Percentiles rank a stretch among this genome's conserved stretches.
Conservation (phyloP, 2,113 vertebrate species). For the Epinephelus lanceolatus region DNA sequence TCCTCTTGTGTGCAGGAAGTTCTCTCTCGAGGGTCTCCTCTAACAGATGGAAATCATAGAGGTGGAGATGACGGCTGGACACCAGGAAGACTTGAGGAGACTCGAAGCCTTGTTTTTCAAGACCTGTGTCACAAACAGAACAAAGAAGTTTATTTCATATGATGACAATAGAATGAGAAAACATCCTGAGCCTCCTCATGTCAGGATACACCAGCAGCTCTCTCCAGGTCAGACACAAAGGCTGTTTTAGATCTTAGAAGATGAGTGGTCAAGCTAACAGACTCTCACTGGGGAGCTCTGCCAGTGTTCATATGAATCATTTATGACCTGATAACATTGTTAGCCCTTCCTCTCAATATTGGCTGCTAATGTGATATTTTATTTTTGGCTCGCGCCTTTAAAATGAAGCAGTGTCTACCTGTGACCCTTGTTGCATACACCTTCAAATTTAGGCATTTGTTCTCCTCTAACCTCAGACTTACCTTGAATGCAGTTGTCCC, state of each 20-base stretch:
- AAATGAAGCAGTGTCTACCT: not conserved
- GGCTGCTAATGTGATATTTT: not conserved
- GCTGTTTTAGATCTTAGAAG: not conserved
- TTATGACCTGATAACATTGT: not conserved
- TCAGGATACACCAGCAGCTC: not conserved
- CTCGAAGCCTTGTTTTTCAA: not conserved
- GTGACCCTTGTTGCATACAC: not conserved
- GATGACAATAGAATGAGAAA: not conserved
- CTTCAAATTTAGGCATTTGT: not conserved
- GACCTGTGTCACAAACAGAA: conserved; percentile 7
- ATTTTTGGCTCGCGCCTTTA: not conserved
- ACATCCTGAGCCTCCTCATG: not conserved
- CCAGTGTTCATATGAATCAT: not conserved
- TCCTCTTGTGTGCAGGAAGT: conserved; percentile 38
- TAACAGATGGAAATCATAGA: conserved; percentile 24
- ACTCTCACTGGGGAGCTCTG: not conserved
- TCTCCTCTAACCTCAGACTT: not conserved
- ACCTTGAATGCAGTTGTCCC: not conserved
- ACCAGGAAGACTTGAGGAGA: conserved; percentile 49
- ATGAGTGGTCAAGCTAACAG: not conserved
- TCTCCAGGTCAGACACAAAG: not conserved
- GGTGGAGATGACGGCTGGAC: not conserved
- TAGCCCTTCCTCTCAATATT: not conserved
- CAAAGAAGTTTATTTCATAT: not conserved
- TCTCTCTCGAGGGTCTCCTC: conserved; percentile 19